A percentile compares a stretch with the other conserved stretches of the same genome.
Conservation (phyloP, 2,797 vertebrate genomes). For the Micropoecilia bifurca region DNA sequence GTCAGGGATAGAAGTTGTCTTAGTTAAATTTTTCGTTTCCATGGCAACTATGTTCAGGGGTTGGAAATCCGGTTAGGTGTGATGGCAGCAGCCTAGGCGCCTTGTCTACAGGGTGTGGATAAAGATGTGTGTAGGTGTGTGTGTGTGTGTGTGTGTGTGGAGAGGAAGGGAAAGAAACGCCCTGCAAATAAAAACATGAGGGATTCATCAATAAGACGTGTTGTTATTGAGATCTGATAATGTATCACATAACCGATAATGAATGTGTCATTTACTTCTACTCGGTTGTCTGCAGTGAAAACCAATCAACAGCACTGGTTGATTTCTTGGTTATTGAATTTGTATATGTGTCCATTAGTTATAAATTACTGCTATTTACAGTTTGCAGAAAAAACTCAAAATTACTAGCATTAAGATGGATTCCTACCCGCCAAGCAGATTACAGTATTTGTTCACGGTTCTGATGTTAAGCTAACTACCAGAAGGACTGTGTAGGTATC, state of each 20-base stretch:
- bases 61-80: conserved; percentile 32
- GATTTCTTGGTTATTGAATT: neutral
- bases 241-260: conserved; percentile 7
- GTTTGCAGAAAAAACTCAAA: neutral
- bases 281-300: neutral
- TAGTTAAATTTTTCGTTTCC: conserved; percentile 24
- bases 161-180: neutral
- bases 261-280: neutral
- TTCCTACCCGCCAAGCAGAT: neutral
- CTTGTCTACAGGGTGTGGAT: neutral
- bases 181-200: neutral
- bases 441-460: neutral
- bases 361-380: neutral
- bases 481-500: neutral
- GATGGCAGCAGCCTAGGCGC: conserved; percentile 37
- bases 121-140: neutral
- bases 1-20: conserved; percentile 22
- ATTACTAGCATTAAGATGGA: neutral
- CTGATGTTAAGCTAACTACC: neutral
- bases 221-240: conserved; percentile 20
- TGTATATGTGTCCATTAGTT: neutral
- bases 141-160: neutral
- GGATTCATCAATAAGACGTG: conserved; percentile 11
- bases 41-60: conserved; percentile 34
- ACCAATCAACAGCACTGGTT: neutral